These are phyloP conservation scores for Drymonia ruficornis DNA, from an alignment of 2,888 invertebrate species.

Conservation along the genomic window DNA sequence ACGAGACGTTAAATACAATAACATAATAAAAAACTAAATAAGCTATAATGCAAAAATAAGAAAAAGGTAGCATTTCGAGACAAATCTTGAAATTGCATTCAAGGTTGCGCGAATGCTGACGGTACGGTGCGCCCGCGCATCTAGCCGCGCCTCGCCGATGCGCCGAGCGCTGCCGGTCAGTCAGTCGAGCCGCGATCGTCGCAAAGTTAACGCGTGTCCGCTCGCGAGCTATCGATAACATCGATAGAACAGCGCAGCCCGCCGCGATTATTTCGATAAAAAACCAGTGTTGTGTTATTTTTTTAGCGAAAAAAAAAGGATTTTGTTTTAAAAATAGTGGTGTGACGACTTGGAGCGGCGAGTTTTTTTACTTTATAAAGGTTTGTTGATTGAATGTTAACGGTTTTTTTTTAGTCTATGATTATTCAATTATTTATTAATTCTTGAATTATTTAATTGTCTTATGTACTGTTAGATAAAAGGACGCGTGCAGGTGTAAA, in stretches of 20 bases:
- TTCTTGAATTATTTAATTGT: constrained; percentile 7
- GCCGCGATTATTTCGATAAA: constrained; percentile 48
- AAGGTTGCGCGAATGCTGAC: constrained; percentile 45
- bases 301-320: constrained; percentile 46
- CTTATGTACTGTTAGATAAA: constrained; percentile 16
- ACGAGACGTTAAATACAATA: not conserved
- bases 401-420: constrained; percentile 23
- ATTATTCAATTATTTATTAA: constrained; percentile 20
- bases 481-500: not conserved
- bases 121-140: constrained; percentile 56
- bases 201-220: constrained; percentile 37
- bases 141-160: constrained; percentile 36
- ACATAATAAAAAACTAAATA: not conserved
- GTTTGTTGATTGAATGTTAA: constrained; percentile 41
- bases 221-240: constrained; percentile 45
- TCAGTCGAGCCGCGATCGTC: constrained; percentile 58
- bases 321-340: constrained; percentile 47
- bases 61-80: constrained; percentile 50
- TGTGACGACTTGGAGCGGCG: constrained; percentile 58
- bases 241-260: constrained; percentile 53
- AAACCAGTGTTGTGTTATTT: constrained; percentile 59
- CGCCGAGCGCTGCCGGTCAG: no score
- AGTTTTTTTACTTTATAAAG: constrained; percentile 57
- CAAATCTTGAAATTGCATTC: constrained; percentile 71
- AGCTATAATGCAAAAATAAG: not conserved